Percentiles rank a stretch among this genome's conserved stretches.
Evolutionary conservation across 1,140 invertebrate species (phyloP).

Genomic region (Mycetomoellerius zeteki): DNA sequence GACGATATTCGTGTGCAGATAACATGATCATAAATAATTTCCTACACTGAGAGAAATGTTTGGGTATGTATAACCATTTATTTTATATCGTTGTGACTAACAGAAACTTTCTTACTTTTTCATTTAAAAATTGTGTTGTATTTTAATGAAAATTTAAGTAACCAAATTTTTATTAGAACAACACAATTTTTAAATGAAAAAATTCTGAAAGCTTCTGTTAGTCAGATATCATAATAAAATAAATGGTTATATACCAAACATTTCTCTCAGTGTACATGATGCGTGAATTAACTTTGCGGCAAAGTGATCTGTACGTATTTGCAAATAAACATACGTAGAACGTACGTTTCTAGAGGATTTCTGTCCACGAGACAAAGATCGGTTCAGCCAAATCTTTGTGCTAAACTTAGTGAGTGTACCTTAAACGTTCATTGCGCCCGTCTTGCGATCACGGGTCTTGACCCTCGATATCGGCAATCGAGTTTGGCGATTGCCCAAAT

Average conservation of each 20-base stretch:
- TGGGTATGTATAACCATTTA: too few relatives aligned
- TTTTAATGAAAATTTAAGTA: too few relatives aligned
- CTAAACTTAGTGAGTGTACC: conserved; percentile 4
- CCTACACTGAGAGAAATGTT: too few relatives aligned
- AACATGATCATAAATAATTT: conserved; percentile 12
- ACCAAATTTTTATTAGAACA: too few relatives aligned
- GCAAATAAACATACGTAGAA: conserved; percentile 11
- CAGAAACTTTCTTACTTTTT: too few relatives aligned
- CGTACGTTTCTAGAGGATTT: not conserved
- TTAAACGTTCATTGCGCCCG: conserved; percentile 37
- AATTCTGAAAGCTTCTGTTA: too few relatives aligned
- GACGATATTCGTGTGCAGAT: conserved; percentile 13
- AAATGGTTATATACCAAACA: too few relatives aligned
- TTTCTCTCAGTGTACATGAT: not conserved
- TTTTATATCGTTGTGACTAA: too few relatives aligned
- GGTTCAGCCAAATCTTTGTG: not conserved
- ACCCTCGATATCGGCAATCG: conserved; percentile 76
- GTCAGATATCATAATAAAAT: too few relatives aligned
- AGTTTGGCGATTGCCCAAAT: conserved; percentile 78
- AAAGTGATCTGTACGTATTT: conserved; percentile 7
- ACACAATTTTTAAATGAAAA: too few relatives aligned
- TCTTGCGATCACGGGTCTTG: conserved; percentile 64
- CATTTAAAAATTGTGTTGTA: too few relatives aligned
- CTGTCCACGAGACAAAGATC: not conserved
- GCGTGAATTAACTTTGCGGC: conserved; percentile 1